Evolutionary conservation across 1,140 invertebrate genomes (phyloP), one percentile per base, ranked within the genome.

Genomic region (Atta texana): DNA sequence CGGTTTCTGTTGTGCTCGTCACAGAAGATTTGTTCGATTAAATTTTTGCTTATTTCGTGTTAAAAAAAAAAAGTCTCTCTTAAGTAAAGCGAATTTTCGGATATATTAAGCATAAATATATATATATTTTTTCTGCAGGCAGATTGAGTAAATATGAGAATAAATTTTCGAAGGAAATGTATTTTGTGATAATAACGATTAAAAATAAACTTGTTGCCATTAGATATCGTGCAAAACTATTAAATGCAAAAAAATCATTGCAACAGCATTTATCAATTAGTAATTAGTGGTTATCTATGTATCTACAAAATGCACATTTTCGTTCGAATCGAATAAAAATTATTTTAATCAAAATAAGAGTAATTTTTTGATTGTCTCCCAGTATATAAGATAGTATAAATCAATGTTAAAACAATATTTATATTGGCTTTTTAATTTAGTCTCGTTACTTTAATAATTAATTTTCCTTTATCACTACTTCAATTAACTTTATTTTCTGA

Each of bases 1-100:
- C 90, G 1, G 87, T 87, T 3, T 87, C 92, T 0, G 55, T 93
- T 7, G 80, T 94, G 14, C 74, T 92, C 0, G 24, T 44, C 18
- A 49, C 64, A 12, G 3, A 4, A 51, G 80, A 80, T 44, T 68
- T 78, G 31, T 7, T 34, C 24, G 21, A 74, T 12, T 68, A 74
- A 87, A 68, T 87, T 64, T 31, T 21, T 44, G 24, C 39, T 71
- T 74, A 74, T 82, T 5, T 61, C 18, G 7, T 59, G 10, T 66
- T 44, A 51, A 14, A 3, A 8, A 28, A 18, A 57, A 81, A 12
- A 44, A 24, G 24, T 24, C 24, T 28, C 14, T 81, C 3, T 21
- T 63, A 2, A 49, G 7, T 68, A 68, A 57, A 53, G 16, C 18
- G 6, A 81, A 49, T 28, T 72, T 81, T 39, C 24, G 10, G 0